Base-by-base conservation (phyloP, 1,140 invertebrate species). In the Bombus superbus region DNA sequence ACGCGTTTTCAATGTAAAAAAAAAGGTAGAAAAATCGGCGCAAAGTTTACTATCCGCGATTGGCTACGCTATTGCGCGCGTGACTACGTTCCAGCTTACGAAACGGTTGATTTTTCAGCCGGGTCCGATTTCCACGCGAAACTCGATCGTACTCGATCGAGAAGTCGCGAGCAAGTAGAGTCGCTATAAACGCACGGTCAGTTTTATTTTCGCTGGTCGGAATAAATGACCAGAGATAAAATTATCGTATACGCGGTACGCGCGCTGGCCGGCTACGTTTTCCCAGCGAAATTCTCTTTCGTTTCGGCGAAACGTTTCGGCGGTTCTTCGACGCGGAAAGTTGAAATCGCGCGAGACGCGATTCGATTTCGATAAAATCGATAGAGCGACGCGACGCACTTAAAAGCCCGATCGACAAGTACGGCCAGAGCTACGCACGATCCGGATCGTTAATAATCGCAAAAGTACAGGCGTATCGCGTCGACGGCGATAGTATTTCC, bases 401-500 rank as follows among this genome's bases (percentile, higher is more conserved):
- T 47, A 35, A 74, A 74, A 74, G 80, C 40, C 25, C 25, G 81
- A 76, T 64, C 59, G 81, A 47, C 64, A 53, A 80, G 64, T 38
- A 44, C 77, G 32, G 62, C 0, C 13, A 32, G 25, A n/a, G 32
- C 32, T 32, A 32, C 44, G 15, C 53, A 32, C 42, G 81, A 47
- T 64, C 81, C 32, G 73, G 32, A 42, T 76, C 66, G 82, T 84
- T 84, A 84, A 79, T 84, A 84, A 84, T 80, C 83, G 83, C 40
- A n/a, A 64, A 72, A 79, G 83, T 72, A 84, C 68, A 84, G 76
- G 38, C 83, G 68, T 72, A 80, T 80, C 83, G 83, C 76, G 83
- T 84, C 83, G 83, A 80, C 76, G 64, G 53, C 76, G 76, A 84
- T 84, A 80, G 83, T 84, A 84, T 79, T 80, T 84, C 83, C 68